Base-by-base conservation (phyloP, 2,113 vertebrate species). In the Albula goreensis region DNA sequence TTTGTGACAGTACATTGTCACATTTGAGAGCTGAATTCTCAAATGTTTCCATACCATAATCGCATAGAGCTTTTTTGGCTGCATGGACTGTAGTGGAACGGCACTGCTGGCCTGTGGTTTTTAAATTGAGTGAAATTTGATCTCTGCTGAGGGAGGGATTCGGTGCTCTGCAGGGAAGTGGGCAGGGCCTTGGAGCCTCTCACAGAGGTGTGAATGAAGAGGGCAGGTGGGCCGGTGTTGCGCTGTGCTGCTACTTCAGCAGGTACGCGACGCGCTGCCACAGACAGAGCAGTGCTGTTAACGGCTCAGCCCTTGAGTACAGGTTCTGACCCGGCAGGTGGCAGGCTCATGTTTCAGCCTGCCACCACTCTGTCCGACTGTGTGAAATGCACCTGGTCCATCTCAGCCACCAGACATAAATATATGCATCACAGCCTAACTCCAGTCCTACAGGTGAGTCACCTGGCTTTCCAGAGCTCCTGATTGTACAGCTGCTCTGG, bases 221-320 rank as follows among this genome's bases (percentile, higher is more conserved):
- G 78, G 53, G 66, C 52, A 87, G 80, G 87, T 88, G 88, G 90
- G 88, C 81, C 78, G 85, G 57, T 52, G 81, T 94, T 89, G 81
- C 93, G 92, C 92, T 83, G 88, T 86, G 86, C 88, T 89, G 92
- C 84, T 83, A 93, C 88, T 93, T 91, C 93, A 88, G 56, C 93
- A 92, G 82, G 5, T 91, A 93, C 88, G 92, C 91, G 90, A 86
- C 90, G 92, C 80, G 85, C 89, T 89, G 88, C 81, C 85, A 79
- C 25, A 50, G 49, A 17, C 5, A 12, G 78, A 4, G 10, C 22
- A 12, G 31, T 2, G 78, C 25, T 79, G 31, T 7, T 41, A 13
- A 48, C 8, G 12, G 48, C 25, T 31, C 10, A 78, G 5, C 25
- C 77, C 41, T 49, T 41, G 31, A 41, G 31, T 41, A 41, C 31